Evolutionary conservation across 2,797 vertebrate genomes (phyloP).

Genomic region (Salarias fasciatus): DNA sequence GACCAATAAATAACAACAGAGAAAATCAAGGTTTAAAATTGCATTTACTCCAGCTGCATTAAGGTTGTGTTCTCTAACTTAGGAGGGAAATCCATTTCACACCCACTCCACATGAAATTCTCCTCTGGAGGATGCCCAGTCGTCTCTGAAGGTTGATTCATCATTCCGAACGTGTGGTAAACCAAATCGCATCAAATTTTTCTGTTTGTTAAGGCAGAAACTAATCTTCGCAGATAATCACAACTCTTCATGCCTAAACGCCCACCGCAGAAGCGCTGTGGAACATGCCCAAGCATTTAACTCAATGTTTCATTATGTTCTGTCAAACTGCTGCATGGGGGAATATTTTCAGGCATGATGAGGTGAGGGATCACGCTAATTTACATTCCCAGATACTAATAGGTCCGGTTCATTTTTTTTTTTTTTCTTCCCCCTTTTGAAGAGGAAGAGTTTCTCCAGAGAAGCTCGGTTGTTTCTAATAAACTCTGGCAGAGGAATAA

Average conservation of each 20-base stretch:
- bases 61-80: slow-evolving; percentile 10
- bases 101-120: slow-evolving; percentile 30
- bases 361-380: slow-evolving; percentile 70
- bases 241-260: slow-evolving; percentile 45
- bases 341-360: slow-evolving; percentile 60
- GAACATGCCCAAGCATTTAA: slow-evolving; percentile 48
- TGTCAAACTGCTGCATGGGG: slow-evolving; percentile 50
- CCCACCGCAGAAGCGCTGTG: slow-evolving; percentile 42
- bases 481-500: slow-evolving; percentile 73
- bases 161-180: slow-evolving; percentile 27
- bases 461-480: slow-evolving; percentile 63
- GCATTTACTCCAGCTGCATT: slow-evolving; percentile 6
- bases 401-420: slow-evolving; percentile 64
- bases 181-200: slow-evolving; percentile 38
- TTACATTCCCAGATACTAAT: slow-evolving; percentile 64
- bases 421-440: too few species aligned
- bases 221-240: slow-evolving; percentile 49
- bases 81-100: slow-evolving; percentile 49
- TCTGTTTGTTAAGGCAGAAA: slow-evolving; percentile 45
- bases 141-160: slow-evolving; percentile 39
- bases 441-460: slow-evolving; percentile 42
- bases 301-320: slow-evolving; percentile 54
- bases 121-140: slow-evolving; percentile 18
- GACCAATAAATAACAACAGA: slow-evolving; percentile 12
- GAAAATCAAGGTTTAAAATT: slow-evolving; percentile 25